These are phyloP conservation scores for Acrobasis suavella DNA, from an alignment of 2,888 invertebrate genomes.

Conservation along the genomic window DNA sequence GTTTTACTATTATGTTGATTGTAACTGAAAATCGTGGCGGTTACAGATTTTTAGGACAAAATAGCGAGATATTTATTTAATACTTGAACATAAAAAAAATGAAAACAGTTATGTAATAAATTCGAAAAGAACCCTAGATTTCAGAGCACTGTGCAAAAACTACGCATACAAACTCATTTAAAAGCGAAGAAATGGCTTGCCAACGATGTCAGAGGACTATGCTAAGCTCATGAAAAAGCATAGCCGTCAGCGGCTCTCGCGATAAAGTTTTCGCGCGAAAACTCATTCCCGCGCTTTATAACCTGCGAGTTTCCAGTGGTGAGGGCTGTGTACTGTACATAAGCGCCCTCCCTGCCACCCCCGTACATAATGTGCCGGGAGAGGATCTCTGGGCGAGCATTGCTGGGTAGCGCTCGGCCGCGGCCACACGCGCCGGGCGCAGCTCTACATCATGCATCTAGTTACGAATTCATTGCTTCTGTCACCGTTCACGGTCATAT, in stretches of 20 bases:
- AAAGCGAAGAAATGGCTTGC: conserved; percentile 33
- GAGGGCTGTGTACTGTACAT: conserved; percentile 49
- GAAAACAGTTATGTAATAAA: not conserved
- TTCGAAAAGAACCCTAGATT: not conserved
- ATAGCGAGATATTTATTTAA: not conserved
- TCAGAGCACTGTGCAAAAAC: not conserved
- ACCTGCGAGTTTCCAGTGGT: conserved; percentile 63
- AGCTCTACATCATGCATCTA: conserved; percentile 5
- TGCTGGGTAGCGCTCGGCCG: conserved; percentile 53
- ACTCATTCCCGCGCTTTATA: conserved; percentile 78
- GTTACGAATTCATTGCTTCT: conserved; percentile 21
- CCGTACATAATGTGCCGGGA: conserved; percentile 63
- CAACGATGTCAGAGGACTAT: conserved; percentile 43
- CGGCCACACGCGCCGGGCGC: conserved; percentile 40
- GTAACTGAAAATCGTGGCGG: conserved; percentile 3
- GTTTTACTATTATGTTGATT: not conserved
- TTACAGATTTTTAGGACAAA: not conserved
- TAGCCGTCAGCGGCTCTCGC: conserved; percentile 47
- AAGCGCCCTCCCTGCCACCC: conserved; percentile 38
- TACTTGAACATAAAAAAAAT: too few relatives aligned
- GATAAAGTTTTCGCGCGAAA: conserved; percentile 77
- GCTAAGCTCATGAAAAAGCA: conserved; percentile 58
- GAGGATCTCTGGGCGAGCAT: conserved; percentile 44
- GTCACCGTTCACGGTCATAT: conserved; percentile 14
- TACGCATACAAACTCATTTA: conserved; percentile 17